Conservation (phyloP, 1,140 invertebrate genomes). For the Ceratosolen fusciceps region DNA sequence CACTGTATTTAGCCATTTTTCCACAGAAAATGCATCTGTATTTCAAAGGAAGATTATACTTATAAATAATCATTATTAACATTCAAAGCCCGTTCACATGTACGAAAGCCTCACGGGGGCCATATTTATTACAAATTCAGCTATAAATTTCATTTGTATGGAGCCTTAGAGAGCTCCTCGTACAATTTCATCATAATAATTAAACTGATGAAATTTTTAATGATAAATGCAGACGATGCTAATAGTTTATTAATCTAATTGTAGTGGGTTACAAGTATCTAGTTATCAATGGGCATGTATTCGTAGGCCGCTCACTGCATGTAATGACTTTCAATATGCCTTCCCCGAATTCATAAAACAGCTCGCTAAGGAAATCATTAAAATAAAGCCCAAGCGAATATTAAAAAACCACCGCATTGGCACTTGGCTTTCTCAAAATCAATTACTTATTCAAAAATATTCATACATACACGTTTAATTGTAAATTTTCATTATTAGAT, state of each 20-base stretch:
- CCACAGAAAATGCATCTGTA: too few species aligned
- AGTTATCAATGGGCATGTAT: background rate
- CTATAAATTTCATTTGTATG: too few species aligned
- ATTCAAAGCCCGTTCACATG: too few species aligned
- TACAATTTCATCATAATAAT: background rate
- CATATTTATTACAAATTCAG: too few species aligned
- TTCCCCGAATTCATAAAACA: slow-evolving; percentile 42
- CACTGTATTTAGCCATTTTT: background rate
- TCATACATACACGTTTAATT: background rate
- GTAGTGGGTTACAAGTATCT: background rate
- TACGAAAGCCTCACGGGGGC: background rate
- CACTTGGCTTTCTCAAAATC: slow-evolving; percentile 1
- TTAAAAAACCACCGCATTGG: background rate
- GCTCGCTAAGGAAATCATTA: slow-evolving; percentile 29
- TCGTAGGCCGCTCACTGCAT: background rate
- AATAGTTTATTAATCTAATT: slow-evolving; percentile 36
- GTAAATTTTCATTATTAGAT: background rate
- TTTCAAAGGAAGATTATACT: too few species aligned
- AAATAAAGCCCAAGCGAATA: background rate
- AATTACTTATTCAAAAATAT: background rate
- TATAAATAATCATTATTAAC: too few species aligned
- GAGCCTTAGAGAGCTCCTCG: too few species aligned
- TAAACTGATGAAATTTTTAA: background rate
- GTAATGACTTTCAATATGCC: slow-evolving; percentile 15
- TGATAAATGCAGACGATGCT: background rate